Base-by-base conservation (phyloP, 2,888 invertebrate genomes). In the Spialia ferax region DNA sequence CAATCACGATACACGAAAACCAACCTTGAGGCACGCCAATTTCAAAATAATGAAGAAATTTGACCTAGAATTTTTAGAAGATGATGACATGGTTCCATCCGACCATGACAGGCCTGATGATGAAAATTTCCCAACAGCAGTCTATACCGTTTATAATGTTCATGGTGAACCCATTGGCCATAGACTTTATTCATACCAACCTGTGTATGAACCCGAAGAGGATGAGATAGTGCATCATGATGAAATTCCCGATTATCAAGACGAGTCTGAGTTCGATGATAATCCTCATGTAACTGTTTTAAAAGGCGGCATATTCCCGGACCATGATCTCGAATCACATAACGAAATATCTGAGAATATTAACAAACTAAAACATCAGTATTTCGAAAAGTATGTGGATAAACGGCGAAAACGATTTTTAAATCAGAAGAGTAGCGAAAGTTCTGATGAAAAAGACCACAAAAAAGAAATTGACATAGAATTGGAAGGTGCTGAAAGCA, bases 111-210 rank as follows among this genome's bases (percentile, higher is more conserved):
- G 71, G 20, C 76, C 79, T 26, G 79, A 84, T 57, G 85, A 79
- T 10, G 89, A 87, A 73, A 86, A 93, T 71, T 81, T 84, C 8
- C 93, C 93, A 0, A 93, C 93, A 23, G 89, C 93, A 23, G 83
- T 93, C 0, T 93, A 93, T 62, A 93, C 93, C 10, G 89, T 93
- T 56, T 93, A 87, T 35, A 93, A 93, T 77, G 84, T 92, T 1
- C 90, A 93, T n/a, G 93, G 93, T 20, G 92, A 93, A 77, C 91
- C 92, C n/a, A 87, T 93, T 42, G 92, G 90, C 0, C 93, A 93
- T 69, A 89, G 89, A 61, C 71, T 93, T 20, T 92, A 91, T 77
- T 92, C 93, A 0, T 93, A 90, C 54, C 93, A 93, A 77, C 93
- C 93, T n/a, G 91, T 90, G 0, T 93, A 92, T 62, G 92, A 92